phyloP scores from a whole-genome alignment of 2,113 vertebrate genomes.

The Tenebrosternarchus preto region DNA sequence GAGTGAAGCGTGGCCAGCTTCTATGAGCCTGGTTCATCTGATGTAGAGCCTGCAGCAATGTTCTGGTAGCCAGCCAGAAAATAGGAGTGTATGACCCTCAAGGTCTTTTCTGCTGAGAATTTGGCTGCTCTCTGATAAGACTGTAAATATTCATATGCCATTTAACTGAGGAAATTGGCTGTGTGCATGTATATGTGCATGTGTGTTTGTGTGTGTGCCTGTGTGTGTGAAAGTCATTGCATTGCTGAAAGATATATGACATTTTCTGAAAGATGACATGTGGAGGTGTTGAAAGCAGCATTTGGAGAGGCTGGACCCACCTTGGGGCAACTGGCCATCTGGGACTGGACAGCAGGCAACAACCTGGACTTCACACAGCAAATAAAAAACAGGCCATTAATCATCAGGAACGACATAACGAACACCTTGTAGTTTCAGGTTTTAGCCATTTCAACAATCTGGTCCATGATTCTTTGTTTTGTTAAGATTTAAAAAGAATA shows the following conservation, averaged over 20 bases:
- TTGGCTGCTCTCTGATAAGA: slow-evolving; percentile 54
- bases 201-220: slow-evolving; percentile 28
- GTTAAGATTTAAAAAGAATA: too few relatives aligned
- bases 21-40: slow-evolving; percentile 45
- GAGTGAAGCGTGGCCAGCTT: slow-evolving; percentile 3
- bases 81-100: slow-evolving; percentile 38
- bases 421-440: slow-evolving; percentile 10
- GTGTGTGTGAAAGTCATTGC: slow-evolving; percentile 25
- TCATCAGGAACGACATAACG: slow-evolving; percentile 20
- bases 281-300: slow-evolving; percentile 47
- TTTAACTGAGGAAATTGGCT: slow-evolving; percentile 56
- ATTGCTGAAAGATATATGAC: slow-evolving; percentile 49
- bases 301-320: slow-evolving; percentile 49
- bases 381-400: slow-evolving; percentile 36
- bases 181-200: slow-evolving; percentile 37
- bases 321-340: slow-evolving; percentile 64
- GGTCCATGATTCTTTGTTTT: not conserved
- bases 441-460: slow-evolving; percentile 13
- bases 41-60: slow-evolving; percentile 50
- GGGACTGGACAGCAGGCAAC: slow-evolving; percentile 54
- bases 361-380: slow-evolving; percentile 30
- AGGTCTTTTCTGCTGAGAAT: slow-evolving; percentile 35
- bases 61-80: slow-evolving; percentile 44
- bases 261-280: slow-evolving; percentile 45
- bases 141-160: slow-evolving; percentile 65